Evolutionary conservation across 2,797 vertebrate species (phyloP), one percentile per base, ranked within the genome.

Genomic region (Bradypus variegatus): DNA sequence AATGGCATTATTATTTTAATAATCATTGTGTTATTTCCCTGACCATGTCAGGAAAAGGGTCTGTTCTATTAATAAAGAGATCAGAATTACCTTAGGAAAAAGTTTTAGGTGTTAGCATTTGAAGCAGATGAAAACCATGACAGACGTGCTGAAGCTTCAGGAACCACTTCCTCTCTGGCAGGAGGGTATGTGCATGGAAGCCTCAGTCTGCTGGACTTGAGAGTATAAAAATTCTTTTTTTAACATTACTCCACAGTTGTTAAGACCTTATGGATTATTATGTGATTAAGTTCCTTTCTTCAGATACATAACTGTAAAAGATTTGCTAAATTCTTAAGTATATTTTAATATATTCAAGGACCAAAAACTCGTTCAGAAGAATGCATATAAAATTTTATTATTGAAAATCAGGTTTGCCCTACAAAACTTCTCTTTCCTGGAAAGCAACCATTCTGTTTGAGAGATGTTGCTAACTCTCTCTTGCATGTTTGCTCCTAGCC

Each of bases 401-500:
- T 45, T 64, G 50, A 90, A 94, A 94, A 88, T 85, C 77, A 70
- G 6, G 16, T 85, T 90, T 88, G 50, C 31, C 65, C 45, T 83
- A 81, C 67, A 75, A 90, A 84, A 94, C 76, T 62, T 69, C 82
- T 88, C 89, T 95, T 86, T 88, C 58, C 84, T 67, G 67, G 84
- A 88, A 91, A 84, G 38, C 86, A 64, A 36, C 55, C 76, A 29
- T 70, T 73, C 58, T 62, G 77, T 90, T 88, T 64, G 53, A 91
- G 23, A 82, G 23, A 33, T 1, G 50, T 65, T 14, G 79, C 53
- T 60, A 45, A 75, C 0, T 7, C 13, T 75, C 85, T 84, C 58
- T 55, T 81, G 82, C 69, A 53, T 62, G 67, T 64, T 10, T 41
- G 21, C 18, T 50, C 55, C 90, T 36, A 60, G 48, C 21, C 78